Evolutionary conservation across 37 sponge, comb jelly and placozoan genomes (phyloP), one percentile per base, ranked within the genome.

Genomic region (Dysidea cf. avara): DNA sequence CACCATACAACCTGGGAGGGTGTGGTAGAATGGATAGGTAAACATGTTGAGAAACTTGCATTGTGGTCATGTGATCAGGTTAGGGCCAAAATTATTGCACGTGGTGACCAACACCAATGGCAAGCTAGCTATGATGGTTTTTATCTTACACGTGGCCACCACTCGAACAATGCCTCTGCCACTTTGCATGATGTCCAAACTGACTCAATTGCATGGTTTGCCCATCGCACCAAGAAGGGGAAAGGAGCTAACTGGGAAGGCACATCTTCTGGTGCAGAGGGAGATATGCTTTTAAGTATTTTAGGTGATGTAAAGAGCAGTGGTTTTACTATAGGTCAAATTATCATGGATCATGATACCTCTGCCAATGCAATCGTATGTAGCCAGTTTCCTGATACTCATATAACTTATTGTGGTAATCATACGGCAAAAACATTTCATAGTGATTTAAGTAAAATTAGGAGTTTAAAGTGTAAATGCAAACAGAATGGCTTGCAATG

Each of bases 341-440:
- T 72, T 11, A 24, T 72, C 38, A 72, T 59, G 6, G 73, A 72
- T 59, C 55, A 72, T 4, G 73, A 72, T 36, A 56, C 73, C 7
- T 72, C 73, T 12, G 59, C n/a, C 7, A 72, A 72, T 36, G 40
- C 46, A 4, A 72, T 72, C 22, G 55, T 55, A 26, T 72, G 58
- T 59, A 32, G 43, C 12, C 40, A 56, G n/a, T 70, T 70, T 53
- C 71, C 71, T 26, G 71, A 70, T 6, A 54, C 37, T 28, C 30
- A 51, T 29, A 70, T 70, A 21, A 52, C 73, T 14, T 72, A 39
- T 59, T 72, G 73, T 31, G 28, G 59, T 21, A 72, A 72, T 39
- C 73, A 72, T 39, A 56, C 39, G 13, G 59, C 73, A 33, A 72
- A 72, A 51, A 72, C 24, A 16, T 59, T 72, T 36, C 73, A 72